phyloP scores from a whole-genome alignment of 1,140 invertebrate genomes.

The Panulirus ornatus region DNA sequence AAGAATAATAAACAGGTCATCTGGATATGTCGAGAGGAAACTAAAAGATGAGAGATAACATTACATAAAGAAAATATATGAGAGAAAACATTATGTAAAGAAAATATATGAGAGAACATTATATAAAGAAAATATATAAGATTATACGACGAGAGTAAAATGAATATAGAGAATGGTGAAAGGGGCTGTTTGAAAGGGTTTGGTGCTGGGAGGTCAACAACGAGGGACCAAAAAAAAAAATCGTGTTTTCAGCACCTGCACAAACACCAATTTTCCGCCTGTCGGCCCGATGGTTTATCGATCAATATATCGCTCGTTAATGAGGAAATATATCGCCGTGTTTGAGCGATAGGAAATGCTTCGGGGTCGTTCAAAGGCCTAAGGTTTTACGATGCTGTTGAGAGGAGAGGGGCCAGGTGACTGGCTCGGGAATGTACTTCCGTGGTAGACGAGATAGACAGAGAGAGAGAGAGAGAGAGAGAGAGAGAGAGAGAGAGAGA shows the following conservation, averaged over 20 bases:
- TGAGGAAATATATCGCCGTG: background rate
- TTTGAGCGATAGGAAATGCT: background rate
- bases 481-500: background rate
- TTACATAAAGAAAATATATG: too few relatives aligned
- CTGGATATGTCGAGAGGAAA: too few relatives aligned
- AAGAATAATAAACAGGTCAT: too few relatives aligned
- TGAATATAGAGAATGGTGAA: too few relatives aligned
- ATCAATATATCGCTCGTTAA: background rate
- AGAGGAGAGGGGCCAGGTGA: background rate
- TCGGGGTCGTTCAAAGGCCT: background rate
- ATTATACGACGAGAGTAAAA: too few relatives aligned
- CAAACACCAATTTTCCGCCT: slow-evolving; percentile 11
- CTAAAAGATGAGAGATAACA: too few relatives aligned
- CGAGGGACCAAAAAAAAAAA: background rate
- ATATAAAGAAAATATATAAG: too few relatives aligned
- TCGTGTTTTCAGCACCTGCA: background rate
- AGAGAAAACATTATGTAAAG: too few relatives aligned
- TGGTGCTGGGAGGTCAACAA: too few relatives aligned
- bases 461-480: background rate
- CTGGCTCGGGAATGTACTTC: too few relatives aligned
- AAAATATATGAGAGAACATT: too few relatives aligned
- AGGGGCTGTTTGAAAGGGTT: too few relatives aligned
- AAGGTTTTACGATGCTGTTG: background rate
- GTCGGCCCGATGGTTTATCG: background rate
- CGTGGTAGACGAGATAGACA: background rate